Base-by-base conservation (phyloP, 2,797 vertebrate species). In the Benthosema pterotum region DNA sequence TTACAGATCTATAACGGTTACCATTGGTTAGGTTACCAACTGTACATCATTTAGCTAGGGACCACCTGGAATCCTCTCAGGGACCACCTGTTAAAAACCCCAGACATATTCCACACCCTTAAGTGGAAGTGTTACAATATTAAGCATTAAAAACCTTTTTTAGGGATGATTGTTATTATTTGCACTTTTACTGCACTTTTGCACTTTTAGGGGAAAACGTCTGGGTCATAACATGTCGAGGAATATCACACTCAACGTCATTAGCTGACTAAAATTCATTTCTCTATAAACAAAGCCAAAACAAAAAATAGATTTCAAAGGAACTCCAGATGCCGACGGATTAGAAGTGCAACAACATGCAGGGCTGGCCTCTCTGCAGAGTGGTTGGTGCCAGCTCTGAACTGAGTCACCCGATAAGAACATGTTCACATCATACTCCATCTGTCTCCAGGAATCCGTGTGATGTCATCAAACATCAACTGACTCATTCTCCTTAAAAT, bases 401-500 rank as follows among this genome's bases (percentile, higher is more conserved):
- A 75, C 55, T 61, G 55, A 48, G 22, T 61, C 69, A 74, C 74
- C 67, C 67, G 60, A 84, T 68, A 79, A 62, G 38, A 64, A 42
- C 57, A 28, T 2, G 8, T 61, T 83, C 64, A 77, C 63, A 71
- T 80, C 63, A 59, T 25, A 73, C 63, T 82, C 75, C 71, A 65
- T 65, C 54, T 9, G n/a, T 60, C 71, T 79, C 59, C 55, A 63
- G 50, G 75, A 82, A 80, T 77, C 56, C 63, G 54, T 7, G 18
- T 72, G 71, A 86, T 61, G 66, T 77, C 81, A 78, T 78, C 48
- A 18, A 61, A n/a, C 55, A 69, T 42, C 32, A 19, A 63, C 60
- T 58, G 70, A 80, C 42, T 70, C 69, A 60, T 57, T 75, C 71
- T 64, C 48, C 52, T 52, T 43, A 60, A 83, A 81, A 80, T 66